Conservation (phyloP, 2,113 vertebrate genomes). For the Hypanus sabinus region DNA sequence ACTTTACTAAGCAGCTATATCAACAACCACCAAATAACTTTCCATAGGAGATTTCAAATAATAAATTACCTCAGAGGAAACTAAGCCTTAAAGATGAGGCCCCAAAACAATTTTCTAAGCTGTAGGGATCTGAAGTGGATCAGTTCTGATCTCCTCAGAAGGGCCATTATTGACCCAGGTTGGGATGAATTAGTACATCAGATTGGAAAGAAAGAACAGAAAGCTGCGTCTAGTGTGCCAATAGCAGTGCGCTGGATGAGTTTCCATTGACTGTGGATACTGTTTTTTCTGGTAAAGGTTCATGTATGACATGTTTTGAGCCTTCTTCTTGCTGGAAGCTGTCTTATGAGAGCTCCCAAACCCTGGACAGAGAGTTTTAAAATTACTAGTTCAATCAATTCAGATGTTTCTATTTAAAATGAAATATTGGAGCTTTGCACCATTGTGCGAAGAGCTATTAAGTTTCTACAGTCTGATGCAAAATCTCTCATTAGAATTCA, state of each 20-base stretch:
- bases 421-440: not conserved
- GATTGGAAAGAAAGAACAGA: not conserved
- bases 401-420: not conserved
- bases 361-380: not conserved
- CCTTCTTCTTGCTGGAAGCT: not conserved
- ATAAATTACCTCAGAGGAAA: not conserved
- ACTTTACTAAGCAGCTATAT: not conserved
- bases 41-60: not conserved
- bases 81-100: not conserved
- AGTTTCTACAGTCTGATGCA: not conserved
- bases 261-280: not conserved
- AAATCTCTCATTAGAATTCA: not conserved
- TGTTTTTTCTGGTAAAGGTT: not conserved
- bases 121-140: not conserved
- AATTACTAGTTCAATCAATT: not conserved
- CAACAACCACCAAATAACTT: not conserved
- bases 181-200: not conserved
- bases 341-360: not conserved
- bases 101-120: not conserved
- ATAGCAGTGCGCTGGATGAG: too few species aligned
- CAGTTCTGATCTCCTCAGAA: not conserved
- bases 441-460: too few species aligned
- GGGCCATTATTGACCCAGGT: not conserved
- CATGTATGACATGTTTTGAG: not conserved
- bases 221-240: not conserved